Conservation (phyloP, 2,888 invertebrate species). For the Polydrusus tereticollis region DNA sequence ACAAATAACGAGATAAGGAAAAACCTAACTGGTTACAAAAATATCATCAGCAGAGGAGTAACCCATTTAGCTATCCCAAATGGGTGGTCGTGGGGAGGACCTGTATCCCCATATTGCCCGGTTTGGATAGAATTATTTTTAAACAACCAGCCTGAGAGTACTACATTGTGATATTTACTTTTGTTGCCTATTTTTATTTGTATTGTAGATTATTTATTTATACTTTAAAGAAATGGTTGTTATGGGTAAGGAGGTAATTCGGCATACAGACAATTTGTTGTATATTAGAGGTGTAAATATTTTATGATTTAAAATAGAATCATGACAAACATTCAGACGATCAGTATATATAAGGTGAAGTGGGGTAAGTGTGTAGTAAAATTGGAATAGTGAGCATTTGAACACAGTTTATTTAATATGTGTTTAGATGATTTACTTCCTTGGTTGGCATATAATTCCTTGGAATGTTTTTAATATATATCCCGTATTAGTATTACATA, state of each 20-base stretch:
- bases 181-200: conserved; percentile 45
- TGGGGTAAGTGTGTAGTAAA: too few species aligned
- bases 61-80: conserved; percentile 84
- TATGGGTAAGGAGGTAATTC: not conserved
- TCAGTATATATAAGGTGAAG: too few species aligned
- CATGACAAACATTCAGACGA: too few species aligned
- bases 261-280: not conserved
- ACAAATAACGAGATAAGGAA: conserved; percentile 56
- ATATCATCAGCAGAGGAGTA: conserved; percentile 78
- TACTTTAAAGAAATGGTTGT: not conserved
- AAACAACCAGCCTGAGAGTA: conserved; percentile 55
- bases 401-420: too few species aligned
- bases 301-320: not conserved
- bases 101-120: conserved; percentile 81
- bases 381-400: too few species aligned
- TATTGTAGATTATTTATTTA: conserved; percentile 18
- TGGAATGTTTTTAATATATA: too few species aligned
- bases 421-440: too few species aligned
- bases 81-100: conserved; percentile 89
- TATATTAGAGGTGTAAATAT: not conserved
- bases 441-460: too few species aligned
- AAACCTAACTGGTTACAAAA: conserved; percentile 70
- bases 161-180: conserved; percentile 61
- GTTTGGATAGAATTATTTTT: conserved; percentile 79
- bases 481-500: too few species aligned